Evolutionary conservation across 2,888 invertebrate genomes (phyloP), one percentile per base, ranked within the genome.

Genomic region (Drosophila vallismaia): DNA sequence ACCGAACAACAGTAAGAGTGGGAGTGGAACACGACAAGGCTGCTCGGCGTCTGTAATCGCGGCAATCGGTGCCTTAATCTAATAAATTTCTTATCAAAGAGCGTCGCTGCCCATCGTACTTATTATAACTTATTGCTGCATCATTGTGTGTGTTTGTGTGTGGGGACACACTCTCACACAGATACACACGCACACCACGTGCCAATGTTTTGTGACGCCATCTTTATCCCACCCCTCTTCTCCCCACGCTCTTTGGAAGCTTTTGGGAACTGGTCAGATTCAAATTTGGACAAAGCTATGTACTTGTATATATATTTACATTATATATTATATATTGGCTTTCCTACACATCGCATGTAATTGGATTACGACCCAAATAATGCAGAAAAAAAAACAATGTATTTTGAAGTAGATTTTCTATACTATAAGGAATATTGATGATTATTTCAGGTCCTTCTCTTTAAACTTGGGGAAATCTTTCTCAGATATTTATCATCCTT

Each of bases 1-100:
- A 4, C n/a, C n/a, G n/a, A n/a, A n/a, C n/a, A n/a, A n/a, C 24
- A 26, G 31, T 57, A 24, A 28, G 7, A 12, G 40, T 12, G 10
- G 46, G 49, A 42, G 12, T 5, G 31, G 12, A 44, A 24, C 28
- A 33, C 50, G 12, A 53, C 74, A 67, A 57, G 46, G 60, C 45
- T 59, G 26, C 29, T 38, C 29, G 60, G 60, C 60, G 69, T 60
- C 71, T 86, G 76, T 80, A 82, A 82, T 86, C 82, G 71, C 71
- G 62, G 75, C 71, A 78, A 88, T 84, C 81, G 84, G 62, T 71
- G 81, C 85, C 74, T 86, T 88, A 85, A 85, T 85, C 88, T 86
- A 88, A 86, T 85, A 85, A 80, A 85, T 77, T 88, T 80, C 88
- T 85, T 88, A 85, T 85, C 85, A 86, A 74, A 75, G 63, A 69